A percentile compares a stretch with the other conserved stretches of the same genome.
phyloP scores from a whole-genome alignment of 2,888 invertebrate species.

The Drosophila nr. perissopoda region DNA sequence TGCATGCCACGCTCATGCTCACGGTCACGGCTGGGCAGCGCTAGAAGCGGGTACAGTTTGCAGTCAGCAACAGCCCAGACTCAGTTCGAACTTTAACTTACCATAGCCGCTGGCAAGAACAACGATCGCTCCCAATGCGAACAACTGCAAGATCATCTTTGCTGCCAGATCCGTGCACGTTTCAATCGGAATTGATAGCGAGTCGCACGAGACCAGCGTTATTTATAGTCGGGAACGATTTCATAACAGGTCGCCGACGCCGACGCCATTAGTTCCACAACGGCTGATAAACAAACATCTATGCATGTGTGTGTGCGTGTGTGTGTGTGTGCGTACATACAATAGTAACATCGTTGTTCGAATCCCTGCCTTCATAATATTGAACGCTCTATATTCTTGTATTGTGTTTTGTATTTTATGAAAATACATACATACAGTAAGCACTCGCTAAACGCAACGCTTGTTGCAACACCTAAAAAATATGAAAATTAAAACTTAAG shows the following conservation, averaged over 20 bases:
- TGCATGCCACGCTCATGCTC: conserved; percentile 80
- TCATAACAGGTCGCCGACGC: conserved; percentile 53
- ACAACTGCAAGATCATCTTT: conserved; percentile 51
- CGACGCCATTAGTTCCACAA: conserved; percentile 26
- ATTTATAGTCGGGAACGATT: conserved; percentile 61
- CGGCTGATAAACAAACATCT: conserved; percentile 64
- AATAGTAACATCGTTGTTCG: conserved; percentile 2
- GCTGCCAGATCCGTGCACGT: conserved; percentile 51
- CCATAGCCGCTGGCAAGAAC: conserved; percentile 44
- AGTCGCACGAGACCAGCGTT: conserved; percentile 64
- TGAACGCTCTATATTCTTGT: conserved; percentile 5
- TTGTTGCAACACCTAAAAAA: not conserved
- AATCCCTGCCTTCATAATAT: not conserved
- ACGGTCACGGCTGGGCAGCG: conserved; percentile 35
- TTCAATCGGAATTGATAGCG: conserved; percentile 61
- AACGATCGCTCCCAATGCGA: conserved; percentile 37
- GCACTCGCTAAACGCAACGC: not conserved
- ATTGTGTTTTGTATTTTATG: conserved; percentile 26
- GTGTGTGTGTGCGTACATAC: not conserved
- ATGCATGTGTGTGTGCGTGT: not conserved
- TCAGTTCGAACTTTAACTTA: conserved; percentile 29
- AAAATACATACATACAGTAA: conserved; percentile 23
- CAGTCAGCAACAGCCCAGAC: not conserved
- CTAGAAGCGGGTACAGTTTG: conserved; percentile 39
- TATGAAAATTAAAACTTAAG: not conserved